phyloP scores from a whole-genome alignment of 2,888 invertebrate genomes.

The Drosophila setosimentum region DNA sequence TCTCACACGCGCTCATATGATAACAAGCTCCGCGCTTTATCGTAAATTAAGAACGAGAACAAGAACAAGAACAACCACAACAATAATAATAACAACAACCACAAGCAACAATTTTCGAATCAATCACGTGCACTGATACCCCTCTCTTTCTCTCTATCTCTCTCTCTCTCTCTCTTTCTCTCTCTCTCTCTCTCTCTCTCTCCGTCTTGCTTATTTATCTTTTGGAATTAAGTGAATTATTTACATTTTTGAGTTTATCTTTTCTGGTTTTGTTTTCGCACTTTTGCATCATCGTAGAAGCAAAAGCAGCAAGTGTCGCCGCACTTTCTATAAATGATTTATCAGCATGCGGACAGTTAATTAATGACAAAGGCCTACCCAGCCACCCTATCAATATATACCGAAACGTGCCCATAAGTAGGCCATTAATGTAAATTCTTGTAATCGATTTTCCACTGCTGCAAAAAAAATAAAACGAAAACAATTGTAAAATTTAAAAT shows the following conservation, averaged over 20 bases:
- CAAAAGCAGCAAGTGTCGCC: conserved; percentile 13
- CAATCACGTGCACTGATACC: conserved; percentile 65
- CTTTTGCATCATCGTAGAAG: conserved; percentile 1
- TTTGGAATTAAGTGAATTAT: background rate
- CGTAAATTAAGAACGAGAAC: conserved; percentile 46
- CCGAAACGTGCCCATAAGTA: conserved; percentile 58
- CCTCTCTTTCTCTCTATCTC: background rate
- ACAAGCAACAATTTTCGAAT: conserved; percentile 53
- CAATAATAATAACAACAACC: background rate
- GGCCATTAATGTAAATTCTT: conserved; percentile 59
- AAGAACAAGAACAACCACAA: background rate
- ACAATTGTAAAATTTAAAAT: conserved; percentile 50
- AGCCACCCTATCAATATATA: background rate
- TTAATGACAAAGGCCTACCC: background rate
- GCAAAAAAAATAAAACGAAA: background rate
- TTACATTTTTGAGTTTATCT: background rate
- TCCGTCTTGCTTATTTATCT: background rate
- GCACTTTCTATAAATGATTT: conserved; percentile 30
- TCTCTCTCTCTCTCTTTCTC: background rate
- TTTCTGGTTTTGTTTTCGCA: background rate
- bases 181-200: background rate
- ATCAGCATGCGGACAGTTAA: conserved; percentile 10
- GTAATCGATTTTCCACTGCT: conserved; percentile 65
- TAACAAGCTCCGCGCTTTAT: conserved; percentile 61
- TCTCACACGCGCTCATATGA: conserved; percentile 53